These are phyloP conservation scores for Laodelphax striatellus DNA, from an alignment of 1,140 invertebrate species.

Conservation along the genomic window DNA sequence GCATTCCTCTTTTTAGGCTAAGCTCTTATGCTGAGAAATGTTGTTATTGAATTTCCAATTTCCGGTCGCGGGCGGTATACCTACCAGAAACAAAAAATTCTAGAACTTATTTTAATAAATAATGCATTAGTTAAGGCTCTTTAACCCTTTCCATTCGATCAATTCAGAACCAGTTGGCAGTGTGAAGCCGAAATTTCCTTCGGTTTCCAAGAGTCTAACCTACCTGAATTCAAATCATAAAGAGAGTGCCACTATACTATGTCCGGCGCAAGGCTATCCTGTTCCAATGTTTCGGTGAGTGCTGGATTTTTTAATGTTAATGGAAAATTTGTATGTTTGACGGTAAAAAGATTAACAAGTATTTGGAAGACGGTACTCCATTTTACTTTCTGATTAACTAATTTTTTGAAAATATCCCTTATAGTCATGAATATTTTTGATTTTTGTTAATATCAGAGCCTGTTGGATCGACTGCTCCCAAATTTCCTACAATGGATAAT, in stretches of 20 bases:
- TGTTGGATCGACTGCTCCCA: conserved; percentile 27
- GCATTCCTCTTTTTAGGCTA: no score
- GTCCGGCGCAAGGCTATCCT: conserved; percentile 46
- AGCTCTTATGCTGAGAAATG: no score
- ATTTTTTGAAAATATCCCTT: no score
- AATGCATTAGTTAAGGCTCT: no score
- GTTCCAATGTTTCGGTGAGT: conserved; percentile 41
- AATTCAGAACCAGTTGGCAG: conserved; percentile 59
- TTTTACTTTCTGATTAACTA: no score
- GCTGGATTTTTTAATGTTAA: background rate
- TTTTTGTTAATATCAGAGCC: conserved; percentile 23
- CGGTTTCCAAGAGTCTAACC: conserved; percentile 20
- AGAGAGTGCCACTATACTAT: conserved; percentile 39
- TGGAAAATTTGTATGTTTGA: background rate
- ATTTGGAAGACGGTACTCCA: no score
- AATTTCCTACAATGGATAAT: conserved; percentile 25
- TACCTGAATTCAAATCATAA: conserved; percentile 36
- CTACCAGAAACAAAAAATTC: no score
- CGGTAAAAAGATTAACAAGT: no score
- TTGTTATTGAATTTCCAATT: no score
- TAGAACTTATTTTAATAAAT: no score
- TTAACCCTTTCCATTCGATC: background rate
- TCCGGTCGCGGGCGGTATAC: no score
- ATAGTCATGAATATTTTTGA: background rate
- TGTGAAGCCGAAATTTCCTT: conserved; percentile 62